These are phyloP conservation scores for Sterna hirundo DNA, from an alignment of 2,113 vertebrate genomes.

Conservation along the genomic window DNA sequence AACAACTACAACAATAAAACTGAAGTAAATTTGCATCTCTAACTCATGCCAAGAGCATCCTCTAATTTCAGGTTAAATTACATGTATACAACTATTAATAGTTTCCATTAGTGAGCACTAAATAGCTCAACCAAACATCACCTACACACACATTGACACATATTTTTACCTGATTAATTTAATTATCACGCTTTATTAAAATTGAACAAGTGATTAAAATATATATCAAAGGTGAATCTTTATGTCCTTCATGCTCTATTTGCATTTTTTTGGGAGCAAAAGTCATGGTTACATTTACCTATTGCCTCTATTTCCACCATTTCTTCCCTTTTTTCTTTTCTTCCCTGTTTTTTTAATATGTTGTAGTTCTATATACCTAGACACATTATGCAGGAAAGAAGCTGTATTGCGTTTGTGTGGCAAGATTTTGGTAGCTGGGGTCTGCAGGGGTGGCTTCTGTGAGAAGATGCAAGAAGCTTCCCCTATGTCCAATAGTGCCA, in stretches of 20 bases:
- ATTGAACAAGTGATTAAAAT: background rate
- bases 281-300: background rate
- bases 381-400: background rate
- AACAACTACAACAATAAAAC: background rate
- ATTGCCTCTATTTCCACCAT: background rate
- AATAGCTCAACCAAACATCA: background rate
- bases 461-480: background rate
- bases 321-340: background rate
- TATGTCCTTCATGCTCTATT: background rate
- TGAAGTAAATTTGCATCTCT: background rate
- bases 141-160: background rate
- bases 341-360: background rate
- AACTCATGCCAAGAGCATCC: background rate
- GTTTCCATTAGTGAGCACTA: background rate
- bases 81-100: background rate
- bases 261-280: background rate
- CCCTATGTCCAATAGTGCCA: background rate
- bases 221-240: background rate
- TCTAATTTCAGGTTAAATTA: slow-evolving; percentile 24
- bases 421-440: background rate
- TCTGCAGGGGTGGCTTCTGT: background rate
- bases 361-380: background rate
- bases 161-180: slow-evolving; percentile 17
- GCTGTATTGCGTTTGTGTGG: background rate
- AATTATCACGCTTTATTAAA: slow-evolving; percentile 11